Percentiles rank a stretch among this genome's conserved stretches.
These are phyloP conservation scores for Agrotis puta DNA, from an alignment of 2,888 invertebrate genomes.

Conservation along the genomic window DNA sequence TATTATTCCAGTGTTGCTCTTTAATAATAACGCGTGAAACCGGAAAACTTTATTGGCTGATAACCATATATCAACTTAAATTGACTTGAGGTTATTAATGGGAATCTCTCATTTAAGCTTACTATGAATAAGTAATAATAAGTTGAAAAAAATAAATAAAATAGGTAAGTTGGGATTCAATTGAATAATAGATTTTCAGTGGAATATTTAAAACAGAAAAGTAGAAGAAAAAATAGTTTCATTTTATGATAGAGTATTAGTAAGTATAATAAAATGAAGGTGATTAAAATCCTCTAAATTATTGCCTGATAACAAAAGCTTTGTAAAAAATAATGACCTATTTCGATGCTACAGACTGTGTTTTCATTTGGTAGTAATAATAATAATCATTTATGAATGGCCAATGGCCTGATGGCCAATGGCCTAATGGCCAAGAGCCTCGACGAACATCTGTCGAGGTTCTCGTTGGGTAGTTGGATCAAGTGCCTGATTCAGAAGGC, in stretches of 20 bases:
- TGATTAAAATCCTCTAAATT: neutral
- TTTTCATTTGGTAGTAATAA: neutral
- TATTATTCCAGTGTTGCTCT: slow-evolving; percentile 1
- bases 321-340: neutral
- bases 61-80: slow-evolving; percentile 27
- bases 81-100: slow-evolving; percentile 3
- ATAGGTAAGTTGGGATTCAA: too few relatives aligned
- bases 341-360: neutral
- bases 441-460: too few relatives aligned
- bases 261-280: neutral
- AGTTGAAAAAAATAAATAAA: too few relatives aligned
- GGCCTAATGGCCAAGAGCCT: too few relatives aligned
- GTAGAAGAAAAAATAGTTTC: too few relatives aligned
- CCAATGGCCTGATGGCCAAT: too few relatives aligned
- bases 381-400: too few relatives aligned
- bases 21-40: slow-evolving; percentile 49
- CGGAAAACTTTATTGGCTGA: slow-evolving; percentile 21
- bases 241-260: neutral
- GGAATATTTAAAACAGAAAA: neutral
- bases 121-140: too few relatives aligned
- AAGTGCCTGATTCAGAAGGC: too few relatives aligned
- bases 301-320: neutral
- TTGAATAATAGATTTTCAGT: neutral
- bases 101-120: too few relatives aligned
- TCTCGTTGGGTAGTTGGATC: too few relatives aligned